Evolutionary conservation across 2,888 invertebrate genomes (phyloP), one percentile per base, ranked within the genome.

Genomic region (Tenthredo livida): DNA sequence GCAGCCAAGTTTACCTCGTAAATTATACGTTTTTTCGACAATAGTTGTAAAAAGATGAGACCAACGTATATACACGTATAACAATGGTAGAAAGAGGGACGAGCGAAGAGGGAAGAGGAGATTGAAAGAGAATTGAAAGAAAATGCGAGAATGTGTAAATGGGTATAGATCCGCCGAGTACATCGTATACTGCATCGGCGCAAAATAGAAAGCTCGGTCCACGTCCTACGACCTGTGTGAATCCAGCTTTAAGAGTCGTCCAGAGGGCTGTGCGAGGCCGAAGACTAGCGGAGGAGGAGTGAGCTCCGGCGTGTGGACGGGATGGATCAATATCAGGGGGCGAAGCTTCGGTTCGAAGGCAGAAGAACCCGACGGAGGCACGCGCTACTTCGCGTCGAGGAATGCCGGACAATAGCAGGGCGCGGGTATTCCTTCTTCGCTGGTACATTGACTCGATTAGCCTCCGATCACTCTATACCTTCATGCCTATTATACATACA

Each of bases 291-390:
- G 37, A 78, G 78, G 58, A 58, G 78, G 58, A 78, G 78, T 54
- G 40, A 67, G 67, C 82, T 65, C 43, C 87, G 89, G 88, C 85
- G 88, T 86, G 90, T 87, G 89, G 87, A 89, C 88, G 88, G 88
- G 89, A 89, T 89, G 91, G 91, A 91, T 91, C 91, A 91, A 91
- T 91, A 91, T 90, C 89, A 88, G 87, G 88, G 86, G 89, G 86
- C 88, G 88, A 87, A 88, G 88, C 88, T 90, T 88, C 88, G 86
- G 89, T 88, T 87, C 87, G 47, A 73, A 86, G 84, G 84, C 43
- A 84, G 54, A 85, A 73, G 75, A 85, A 72, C 40, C 73, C 72
- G 50, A 84, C 86, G 85, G 86, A 86, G 84, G 86, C 87, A 88
- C 84, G 58, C 86, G 80, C 58, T 61, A 80, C 80, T 61, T 33